These are phyloP conservation scores for Willowsia nigromaculata DNA, from an alignment of 2,888 invertebrate genomes.

Conservation along the genomic window DNA sequence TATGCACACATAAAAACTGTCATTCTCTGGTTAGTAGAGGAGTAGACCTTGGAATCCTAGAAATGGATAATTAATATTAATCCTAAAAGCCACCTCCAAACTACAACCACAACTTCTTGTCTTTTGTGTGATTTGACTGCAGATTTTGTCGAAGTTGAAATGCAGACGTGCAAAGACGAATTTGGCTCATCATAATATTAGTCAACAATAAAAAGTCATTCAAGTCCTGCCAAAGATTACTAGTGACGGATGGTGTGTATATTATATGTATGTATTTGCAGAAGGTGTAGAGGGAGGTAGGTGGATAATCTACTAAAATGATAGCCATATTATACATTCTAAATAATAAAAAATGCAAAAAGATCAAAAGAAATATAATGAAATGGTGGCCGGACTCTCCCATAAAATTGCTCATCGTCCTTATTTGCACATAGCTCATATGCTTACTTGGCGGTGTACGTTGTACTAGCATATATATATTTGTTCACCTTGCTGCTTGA, in stretches of 20 bases:
- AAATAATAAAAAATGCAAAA: slow-evolving; percentile 54
- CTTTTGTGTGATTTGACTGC: slow-evolving; percentile 53
- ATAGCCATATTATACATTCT: slow-evolving; percentile 66
- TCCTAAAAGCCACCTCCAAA: slow-evolving; percentile 51
- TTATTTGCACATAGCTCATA: slow-evolving; percentile 62
- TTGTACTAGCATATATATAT: not conserved
- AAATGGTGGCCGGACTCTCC: slow-evolving; percentile 53
- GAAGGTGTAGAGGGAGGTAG: slow-evolving; percentile 45
- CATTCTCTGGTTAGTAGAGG: slow-evolving; percentile 58
- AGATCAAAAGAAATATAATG: slow-evolving; percentile 39
- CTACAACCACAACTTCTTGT: slow-evolving; percentile 1
- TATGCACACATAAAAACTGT: slow-evolving; percentile 50
- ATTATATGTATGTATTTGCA: not conserved
- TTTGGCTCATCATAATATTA: slow-evolving; percentile 34
- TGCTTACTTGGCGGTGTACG: not conserved
- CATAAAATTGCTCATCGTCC: slow-evolving; percentile 54
- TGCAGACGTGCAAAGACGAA: slow-evolving; percentile 33
- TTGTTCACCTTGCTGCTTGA: slow-evolving; percentile 53
- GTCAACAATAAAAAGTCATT: slow-evolving; percentile 40
- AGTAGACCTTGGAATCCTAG: slow-evolving; percentile 73
- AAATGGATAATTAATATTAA: slow-evolving; percentile 76
- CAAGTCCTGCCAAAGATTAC: slow-evolving; percentile 49
- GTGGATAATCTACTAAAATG: slow-evolving; percentile 55
- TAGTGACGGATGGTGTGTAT: not conserved
- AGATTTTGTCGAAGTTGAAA: slow-evolving; percentile 51